Base-by-base conservation (phyloP, 2,888 invertebrate species). In the Octonoba sinensis region DNA sequence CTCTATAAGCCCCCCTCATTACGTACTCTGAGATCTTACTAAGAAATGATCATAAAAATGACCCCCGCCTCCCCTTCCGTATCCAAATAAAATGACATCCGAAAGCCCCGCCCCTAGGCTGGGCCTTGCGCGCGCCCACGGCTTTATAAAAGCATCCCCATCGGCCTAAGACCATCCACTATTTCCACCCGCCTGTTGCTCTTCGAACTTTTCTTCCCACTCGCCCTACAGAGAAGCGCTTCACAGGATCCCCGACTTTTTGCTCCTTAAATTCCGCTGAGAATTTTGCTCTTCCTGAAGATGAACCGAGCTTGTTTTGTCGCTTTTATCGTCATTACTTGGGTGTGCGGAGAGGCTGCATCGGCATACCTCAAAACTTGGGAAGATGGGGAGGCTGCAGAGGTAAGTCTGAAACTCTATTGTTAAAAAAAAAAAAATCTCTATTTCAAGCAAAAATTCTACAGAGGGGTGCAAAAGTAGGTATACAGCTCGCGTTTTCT, bases 361-460 rank as follows among this genome's bases (percentile, higher is more conserved):
- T 20, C 70, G 44, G 78, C 72, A 59, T 78, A 78, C 44, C 24
- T 72, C 51, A 78, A 78, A 65, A 60, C 57, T 3, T 78, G 71
- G 66, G 78, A 78, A 12, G 78, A 78, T 18, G 72, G 72, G 22
- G 78, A 78, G 24, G 36, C 16, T 12, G 66, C 66, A n/a, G 78
- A 78, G 66, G 78, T 78, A 72, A 16, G 49, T 27, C 27, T 27
- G 27, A 27, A 27, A 6, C 6, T 27, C 6, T 27, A 27, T 6
- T 27, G 27, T 6, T 27, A 27, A 27, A 6, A 27, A 27, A 27
- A 27, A 27, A 27, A 6, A 27, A 27, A 27, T 27, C 6, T 27
- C 27, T 27, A 3, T 27, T 27, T 27, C 27, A 27, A 27, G 6
- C 27, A 27, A 27, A 3, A 27, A 27, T 27, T 6, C 27, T 27